Conservation (phyloP, 1,140 invertebrate genomes). For the Aphelinus certus region DNA sequence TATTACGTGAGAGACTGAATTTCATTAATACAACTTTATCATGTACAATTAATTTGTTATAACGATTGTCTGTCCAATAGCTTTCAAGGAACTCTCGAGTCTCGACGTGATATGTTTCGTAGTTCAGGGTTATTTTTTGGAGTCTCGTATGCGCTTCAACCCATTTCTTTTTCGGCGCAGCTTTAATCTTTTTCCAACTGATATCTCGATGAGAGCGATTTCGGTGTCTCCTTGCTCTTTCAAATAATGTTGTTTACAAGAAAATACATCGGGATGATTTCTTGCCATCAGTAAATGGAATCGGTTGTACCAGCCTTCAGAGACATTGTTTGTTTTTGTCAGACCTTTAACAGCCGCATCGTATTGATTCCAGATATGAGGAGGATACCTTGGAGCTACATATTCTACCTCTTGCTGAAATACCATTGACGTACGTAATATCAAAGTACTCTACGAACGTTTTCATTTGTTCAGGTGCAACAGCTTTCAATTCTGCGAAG, state of each 20-base stretch:
- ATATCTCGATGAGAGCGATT: not conserved
- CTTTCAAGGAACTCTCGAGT: not conserved
- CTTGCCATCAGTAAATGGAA: not conserved
- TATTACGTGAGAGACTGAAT: no score
- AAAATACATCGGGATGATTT: constrained; percentile 2
- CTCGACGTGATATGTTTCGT: not conserved
- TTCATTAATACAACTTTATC: no score
- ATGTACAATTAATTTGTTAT: not conserved
- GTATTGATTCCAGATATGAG: constrained; percentile 13
- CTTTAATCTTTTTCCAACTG: constrained; percentile 1
- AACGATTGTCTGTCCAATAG: constrained; percentile 2
- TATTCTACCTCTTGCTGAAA: not conserved
- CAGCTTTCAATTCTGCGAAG: not conserved
- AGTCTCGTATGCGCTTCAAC: not conserved
- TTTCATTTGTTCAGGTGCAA: not conserved
- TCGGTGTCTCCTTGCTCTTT: constrained; percentile 15
- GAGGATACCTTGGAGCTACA: not conserved
- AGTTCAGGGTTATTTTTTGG: constrained; percentile 4
- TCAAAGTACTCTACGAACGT: not conserved
- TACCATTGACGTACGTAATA: not conserved
- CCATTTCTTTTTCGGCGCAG: constrained; percentile 8
- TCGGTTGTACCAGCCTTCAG: constrained; percentile 6
- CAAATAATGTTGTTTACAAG: not conserved
- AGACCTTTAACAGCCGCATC: not conserved
- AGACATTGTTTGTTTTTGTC: constrained; percentile 2